phyloP scores from a whole-genome alignment of 1,140 invertebrate species.

The Nasonia longicornis region DNA sequence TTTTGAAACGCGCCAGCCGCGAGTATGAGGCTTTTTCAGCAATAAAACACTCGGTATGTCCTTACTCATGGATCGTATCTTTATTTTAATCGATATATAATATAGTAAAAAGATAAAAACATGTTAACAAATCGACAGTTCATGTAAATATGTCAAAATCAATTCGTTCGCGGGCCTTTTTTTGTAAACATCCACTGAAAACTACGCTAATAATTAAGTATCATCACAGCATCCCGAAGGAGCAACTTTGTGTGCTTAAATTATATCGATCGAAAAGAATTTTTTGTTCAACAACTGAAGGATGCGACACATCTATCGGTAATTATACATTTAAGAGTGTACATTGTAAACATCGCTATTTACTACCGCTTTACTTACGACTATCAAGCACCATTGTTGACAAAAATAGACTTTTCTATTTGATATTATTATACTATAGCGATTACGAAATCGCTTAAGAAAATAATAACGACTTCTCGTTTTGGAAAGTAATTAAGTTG shows the following conservation, averaged over 20 bases:
- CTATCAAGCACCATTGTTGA: slow-evolving; percentile 35
- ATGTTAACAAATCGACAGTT: not conserved
- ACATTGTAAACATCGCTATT: not conserved
- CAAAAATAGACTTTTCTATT: slow-evolving; percentile 32
- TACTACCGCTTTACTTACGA: slow-evolving; percentile 5
- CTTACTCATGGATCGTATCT: not conserved
- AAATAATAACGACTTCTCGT: not conserved
- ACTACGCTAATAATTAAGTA: not conserved
- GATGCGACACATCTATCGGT: not conserved
- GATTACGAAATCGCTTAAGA: not conserved
- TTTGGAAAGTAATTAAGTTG: not conserved
- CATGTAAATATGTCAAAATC: slow-evolving; percentile 11
- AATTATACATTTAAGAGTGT: not conserved
- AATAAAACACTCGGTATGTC: not conserved
- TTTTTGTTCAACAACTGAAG: slow-evolving; percentile 1
- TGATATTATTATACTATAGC: not conserved
- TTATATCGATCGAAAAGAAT: not conserved
- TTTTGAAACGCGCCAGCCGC: too few relatives aligned
- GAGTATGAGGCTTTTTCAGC: not conserved
- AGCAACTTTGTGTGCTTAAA: not conserved
- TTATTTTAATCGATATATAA: slow-evolving; percentile 26
- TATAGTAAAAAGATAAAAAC: slow-evolving; percentile 30
- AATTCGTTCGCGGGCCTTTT: slow-evolving; percentile 2
- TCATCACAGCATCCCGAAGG: slow-evolving; percentile 15
- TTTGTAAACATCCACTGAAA: not conserved